Evolutionary conservation across 2,113 vertebrate species (phyloP).

Genomic region (Aphyosemion australe): DNA sequence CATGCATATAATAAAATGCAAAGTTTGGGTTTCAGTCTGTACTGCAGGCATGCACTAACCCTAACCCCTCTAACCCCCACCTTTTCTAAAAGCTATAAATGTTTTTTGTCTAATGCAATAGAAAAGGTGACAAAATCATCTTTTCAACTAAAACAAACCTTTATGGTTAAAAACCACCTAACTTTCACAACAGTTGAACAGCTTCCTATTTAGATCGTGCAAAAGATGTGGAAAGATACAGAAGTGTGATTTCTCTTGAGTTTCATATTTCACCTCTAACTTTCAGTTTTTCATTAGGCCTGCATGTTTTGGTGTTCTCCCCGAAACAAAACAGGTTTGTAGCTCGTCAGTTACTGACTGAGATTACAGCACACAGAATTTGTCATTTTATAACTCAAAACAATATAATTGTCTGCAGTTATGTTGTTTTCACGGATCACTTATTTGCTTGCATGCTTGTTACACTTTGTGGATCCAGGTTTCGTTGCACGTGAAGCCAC

Average conservation of each 20-base stretch:
- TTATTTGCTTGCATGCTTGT: background rate
- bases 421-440: background rate
- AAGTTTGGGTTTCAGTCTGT: background rate
- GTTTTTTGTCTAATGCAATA: background rate
- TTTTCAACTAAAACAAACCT: background rate
- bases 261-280: conserved; percentile 46
- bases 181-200: conserved; percentile 5
- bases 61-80: background rate
- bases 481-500: conserved; percentile 40
- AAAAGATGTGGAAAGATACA: conserved; percentile 10
- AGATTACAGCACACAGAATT: background rate
- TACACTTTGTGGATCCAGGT: conserved; percentile 8
- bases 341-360: background rate
- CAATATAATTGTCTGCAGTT: background rate
- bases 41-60: background rate
- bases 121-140: background rate
- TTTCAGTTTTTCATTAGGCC: conserved; percentile 38
- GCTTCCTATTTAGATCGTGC: conserved; percentile 25
- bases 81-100: background rate
- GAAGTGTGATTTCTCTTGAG: conserved; percentile 42
- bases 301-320: conserved; percentile 28
- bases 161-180: background rate
- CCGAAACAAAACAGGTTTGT: conserved; percentile 5
- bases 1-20: background rate
- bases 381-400: background rate